Percentiles rank a stretch among this genome's conserved stretches.
Conservation (phyloP, 1,140 invertebrate species). For the Cyphomyrmex costatus region DNA sequence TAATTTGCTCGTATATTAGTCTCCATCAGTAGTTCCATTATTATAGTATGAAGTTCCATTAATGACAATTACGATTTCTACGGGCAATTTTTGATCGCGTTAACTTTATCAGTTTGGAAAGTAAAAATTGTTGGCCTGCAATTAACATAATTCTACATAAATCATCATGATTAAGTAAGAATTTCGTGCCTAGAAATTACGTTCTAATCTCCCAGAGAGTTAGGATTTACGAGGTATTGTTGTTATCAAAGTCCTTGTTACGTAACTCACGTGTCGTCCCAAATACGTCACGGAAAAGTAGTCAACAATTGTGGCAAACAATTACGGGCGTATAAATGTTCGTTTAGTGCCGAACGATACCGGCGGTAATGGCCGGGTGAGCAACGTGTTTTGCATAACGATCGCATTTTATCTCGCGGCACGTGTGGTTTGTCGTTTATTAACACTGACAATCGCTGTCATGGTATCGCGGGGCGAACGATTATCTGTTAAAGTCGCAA, state of each 20-base stretch:
- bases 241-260: background rate
- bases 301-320: constrained; percentile 28
- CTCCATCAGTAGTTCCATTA: constrained; percentile 2
- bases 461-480: background rate
- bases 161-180: constrained; percentile 4
- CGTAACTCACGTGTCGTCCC: constrained; percentile 23
- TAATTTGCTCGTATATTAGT: constrained; percentile 60
- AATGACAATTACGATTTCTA: constrained; percentile 26
- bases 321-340: constrained; percentile 25
- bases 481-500: constrained; percentile 1
- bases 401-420: constrained; percentile 49
- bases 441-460: constrained; percentile 53
- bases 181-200: background rate
- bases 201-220: background rate
- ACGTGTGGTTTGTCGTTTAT: constrained; percentile 51
- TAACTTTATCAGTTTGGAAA: constrained; percentile 24
- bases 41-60: constrained; percentile 36
- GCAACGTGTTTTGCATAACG: constrained; percentile 56
- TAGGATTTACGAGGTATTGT: background rate
- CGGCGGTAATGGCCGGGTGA: constrained; percentile 28
- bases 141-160: constrained; percentile 10
- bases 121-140: background rate
- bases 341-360: constrained; percentile 18
- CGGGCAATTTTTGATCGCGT: background rate
- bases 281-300: constrained; percentile 24